These are phyloP conservation scores for Gambusia holbrooki DNA, from an alignment of 2,113 vertebrate genomes.

Conservation along the genomic window DNA sequence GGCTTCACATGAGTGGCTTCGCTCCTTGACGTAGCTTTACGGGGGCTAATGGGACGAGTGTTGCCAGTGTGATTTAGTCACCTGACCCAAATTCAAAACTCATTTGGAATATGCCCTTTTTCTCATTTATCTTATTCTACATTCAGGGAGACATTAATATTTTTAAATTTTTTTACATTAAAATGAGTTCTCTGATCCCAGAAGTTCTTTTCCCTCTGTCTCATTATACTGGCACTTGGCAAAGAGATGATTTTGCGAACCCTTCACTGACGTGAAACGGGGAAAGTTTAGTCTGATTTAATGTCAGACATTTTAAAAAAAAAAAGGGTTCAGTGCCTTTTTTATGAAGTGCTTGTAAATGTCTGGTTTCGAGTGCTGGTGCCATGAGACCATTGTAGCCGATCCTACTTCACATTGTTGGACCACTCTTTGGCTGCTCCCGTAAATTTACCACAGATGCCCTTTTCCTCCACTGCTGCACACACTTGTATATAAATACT, in stretches of 20 bases:
- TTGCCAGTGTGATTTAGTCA: constrained; percentile 20
- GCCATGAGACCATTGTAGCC: not conserved
- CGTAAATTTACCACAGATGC: no score
- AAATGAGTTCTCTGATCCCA: not conserved
- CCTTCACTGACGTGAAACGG: not conserved
- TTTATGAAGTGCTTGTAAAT: no score
- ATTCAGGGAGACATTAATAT: not conserved
- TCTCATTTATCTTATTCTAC: not conserved
- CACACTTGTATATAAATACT: not conserved
- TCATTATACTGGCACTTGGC: not conserved
- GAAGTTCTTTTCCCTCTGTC: no score
- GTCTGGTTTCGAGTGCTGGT: not conserved
- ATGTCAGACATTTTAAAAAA: not conserved
- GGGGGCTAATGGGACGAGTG: constrained; percentile 28
- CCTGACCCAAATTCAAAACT: constrained; percentile 50
- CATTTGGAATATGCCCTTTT: not conserved
- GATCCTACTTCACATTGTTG: not conserved
- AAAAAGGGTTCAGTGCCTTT: no score
- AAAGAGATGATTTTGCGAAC: not conserved
- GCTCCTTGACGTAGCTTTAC: constrained; percentile 11
- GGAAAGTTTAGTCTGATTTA: not conserved
- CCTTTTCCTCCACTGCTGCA: no score
- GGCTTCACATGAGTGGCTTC: constrained; percentile 57
- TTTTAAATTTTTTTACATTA: not conserved
- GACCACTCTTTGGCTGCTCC: no score